Evolutionary conservation across 92 coral and sea anemone species (phyloP).

Genomic region (Umimayanthus kanabou): DNA sequence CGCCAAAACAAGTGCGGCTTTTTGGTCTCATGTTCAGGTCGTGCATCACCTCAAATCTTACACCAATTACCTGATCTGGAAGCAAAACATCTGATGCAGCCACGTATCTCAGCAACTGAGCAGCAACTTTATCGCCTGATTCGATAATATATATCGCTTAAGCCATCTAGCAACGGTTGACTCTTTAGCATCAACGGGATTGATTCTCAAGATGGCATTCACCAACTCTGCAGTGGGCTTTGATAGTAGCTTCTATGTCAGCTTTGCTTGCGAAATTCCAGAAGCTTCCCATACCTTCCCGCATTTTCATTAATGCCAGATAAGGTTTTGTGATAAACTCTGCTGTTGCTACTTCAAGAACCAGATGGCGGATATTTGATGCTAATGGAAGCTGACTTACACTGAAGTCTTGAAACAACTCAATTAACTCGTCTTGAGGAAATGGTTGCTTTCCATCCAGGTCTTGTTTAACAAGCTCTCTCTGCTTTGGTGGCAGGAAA

Average conservation of each 20-base stretch:
- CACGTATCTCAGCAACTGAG: not conserved
- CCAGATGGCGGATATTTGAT: slow-evolving; percentile 27
- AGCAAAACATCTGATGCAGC: slow-evolving; percentile 2
- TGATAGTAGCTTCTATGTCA: slow-evolving; percentile 30
- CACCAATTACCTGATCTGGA: not conserved
- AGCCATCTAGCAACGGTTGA: not conserved
- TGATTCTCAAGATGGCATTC: not conserved
- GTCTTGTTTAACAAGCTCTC: slow-evolving; percentile 21
- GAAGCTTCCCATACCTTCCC: slow-evolving; percentile 48
- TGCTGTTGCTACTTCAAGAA: slow-evolving; percentile 40
- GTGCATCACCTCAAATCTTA: not conserved
- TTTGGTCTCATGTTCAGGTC: not conserved
- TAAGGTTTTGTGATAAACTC: slow-evolving; percentile 55
- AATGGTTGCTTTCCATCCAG: slow-evolving; percentile 41
- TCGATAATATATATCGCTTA: not conserved
- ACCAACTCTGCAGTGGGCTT: slow-evolving; percentile 35
- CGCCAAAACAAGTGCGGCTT: slow-evolving; percentile 11
- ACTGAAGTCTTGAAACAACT: slow-evolving; percentile 48
- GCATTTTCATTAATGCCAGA: slow-evolving; percentile 25
- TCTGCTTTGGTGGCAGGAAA: slow-evolving; percentile 42
- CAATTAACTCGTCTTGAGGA: slow-evolving; percentile 41
- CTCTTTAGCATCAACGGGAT: not conserved
- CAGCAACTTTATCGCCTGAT: slow-evolving; percentile 10
- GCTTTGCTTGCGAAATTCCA: slow-evolving; percentile 25
- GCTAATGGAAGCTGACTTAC: slow-evolving; percentile 29